Percentiles rank a stretch among this genome's conserved stretches.
These are phyloP conservation scores for Drosophila mayaguana DNA, from an alignment of 2,888 invertebrate genomes.

Conservation along the genomic window DNA sequence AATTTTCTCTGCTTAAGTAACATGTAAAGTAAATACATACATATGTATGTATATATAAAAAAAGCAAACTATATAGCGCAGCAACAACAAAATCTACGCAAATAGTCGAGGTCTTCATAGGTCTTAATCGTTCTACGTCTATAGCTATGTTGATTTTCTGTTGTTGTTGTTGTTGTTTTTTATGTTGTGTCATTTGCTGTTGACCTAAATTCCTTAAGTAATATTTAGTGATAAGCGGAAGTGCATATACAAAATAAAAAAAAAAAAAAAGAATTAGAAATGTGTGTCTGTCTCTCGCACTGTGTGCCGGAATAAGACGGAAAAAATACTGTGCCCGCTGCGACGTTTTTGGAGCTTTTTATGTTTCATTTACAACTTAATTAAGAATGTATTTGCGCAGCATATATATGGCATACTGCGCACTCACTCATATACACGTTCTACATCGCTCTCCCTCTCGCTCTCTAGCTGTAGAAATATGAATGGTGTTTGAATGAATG, in stretches of 20 bases:
- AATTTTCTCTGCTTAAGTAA: background rate
- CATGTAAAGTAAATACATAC: background rate
- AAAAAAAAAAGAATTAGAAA: slow-evolving; percentile 51
- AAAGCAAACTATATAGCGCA: background rate
- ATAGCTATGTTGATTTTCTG: slow-evolving; percentile 11
- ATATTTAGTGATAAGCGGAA: slow-evolving; percentile 76
- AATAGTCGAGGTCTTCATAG: slow-evolving; percentile 11
- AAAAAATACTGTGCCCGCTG: slow-evolving; percentile 49
- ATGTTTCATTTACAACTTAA: slow-evolving; percentile 78
- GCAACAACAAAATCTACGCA: slow-evolving; percentile 25
- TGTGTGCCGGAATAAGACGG: slow-evolving; percentile 36
- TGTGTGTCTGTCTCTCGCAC: slow-evolving; percentile 24
- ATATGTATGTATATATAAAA: background rate
- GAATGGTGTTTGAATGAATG: slow-evolving; percentile 52
- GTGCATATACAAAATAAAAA: slow-evolving; percentile 66
- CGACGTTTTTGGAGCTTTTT: slow-evolving; percentile 74
- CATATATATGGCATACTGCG: slow-evolving; percentile 33
- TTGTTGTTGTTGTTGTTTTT: slow-evolving; percentile 34
- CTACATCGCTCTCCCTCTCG: background rate
- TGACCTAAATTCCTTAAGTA: slow-evolving; percentile 73
- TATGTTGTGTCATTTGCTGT: slow-evolving; percentile 41
- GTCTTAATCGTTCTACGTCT: slow-evolving; percentile 6
- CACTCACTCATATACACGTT: background rate
- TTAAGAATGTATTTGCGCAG: slow-evolving; percentile 77
- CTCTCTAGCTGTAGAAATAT: slow-evolving; percentile 30